Base-by-base conservation (phyloP, 2,797 vertebrate species). In the Craterocephalus amniculus region DNA sequence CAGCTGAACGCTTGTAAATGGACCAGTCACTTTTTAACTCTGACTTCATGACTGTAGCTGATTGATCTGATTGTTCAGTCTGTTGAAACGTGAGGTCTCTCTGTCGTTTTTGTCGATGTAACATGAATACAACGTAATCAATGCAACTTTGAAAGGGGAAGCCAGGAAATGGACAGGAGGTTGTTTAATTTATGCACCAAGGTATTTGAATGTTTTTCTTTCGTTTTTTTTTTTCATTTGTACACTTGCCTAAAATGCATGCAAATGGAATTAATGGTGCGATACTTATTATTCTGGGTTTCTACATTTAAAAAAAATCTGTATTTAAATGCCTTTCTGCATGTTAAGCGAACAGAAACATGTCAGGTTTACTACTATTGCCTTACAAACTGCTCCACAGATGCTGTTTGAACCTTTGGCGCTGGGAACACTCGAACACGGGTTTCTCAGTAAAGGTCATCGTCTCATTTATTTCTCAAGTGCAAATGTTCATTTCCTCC, bases 331-430 rank as follows among this genome's bases (percentile, higher is more conserved):
- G 73, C 79, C 79, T 84, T 82, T 74, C 35, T 77, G 72, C 78
- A 51, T 66, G 59, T 67, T 31, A n/a, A 59, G 52, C 73, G 81
- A 52, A 60, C 63, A 34, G 13, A 64, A 58, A 62, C 58, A 45
- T 4, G 4, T 74, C 69, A 20, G 57, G 31, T 67, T 36, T 26
- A 14, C 57, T 79, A 61, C 55, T 24, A 45, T 77, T 74, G 78
- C 89, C 84, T 87, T 85, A 81, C 6, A 83, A 74, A 48, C 63
- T 0, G n/a, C 34, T 75, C 32, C 57, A 57, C 70, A 20, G 43
- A 60, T 54, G 60, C 72, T 62, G 69, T 59, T 34, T 0, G 0
- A 57, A 36, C 29, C 62, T 69, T 27, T 22, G 54, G 22, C 16
- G 59, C 13, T 27, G 18, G 32, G 63, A 54, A 2, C 1, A 60